Evolutionary conservation across 1,140 invertebrate species (phyloP).

Genomic region (Andricus grossulariae): DNA sequence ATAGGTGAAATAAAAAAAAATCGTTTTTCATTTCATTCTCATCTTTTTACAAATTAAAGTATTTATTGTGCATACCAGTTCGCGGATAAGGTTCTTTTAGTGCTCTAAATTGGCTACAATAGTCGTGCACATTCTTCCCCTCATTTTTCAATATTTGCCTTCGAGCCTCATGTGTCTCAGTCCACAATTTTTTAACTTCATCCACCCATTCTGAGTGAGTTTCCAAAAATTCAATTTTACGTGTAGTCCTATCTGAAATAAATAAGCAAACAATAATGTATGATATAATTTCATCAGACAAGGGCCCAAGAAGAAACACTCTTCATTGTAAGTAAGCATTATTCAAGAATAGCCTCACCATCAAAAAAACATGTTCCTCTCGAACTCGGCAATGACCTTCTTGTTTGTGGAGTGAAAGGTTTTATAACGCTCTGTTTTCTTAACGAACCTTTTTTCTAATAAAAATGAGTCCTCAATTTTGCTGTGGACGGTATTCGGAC

Average conservation of each 20-base stretch:
- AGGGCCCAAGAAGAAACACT: too few relatives aligned
- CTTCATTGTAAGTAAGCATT: background rate
- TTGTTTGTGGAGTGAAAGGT: background rate
- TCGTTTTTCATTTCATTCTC: too few relatives aligned
- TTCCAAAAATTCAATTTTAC: background rate
- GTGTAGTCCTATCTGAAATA: background rate
- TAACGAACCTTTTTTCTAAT: background rate
- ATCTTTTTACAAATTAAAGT: background rate
- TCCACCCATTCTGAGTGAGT: background rate
- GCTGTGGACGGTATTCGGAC: background rate
- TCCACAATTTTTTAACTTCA: background rate
- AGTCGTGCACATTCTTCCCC: background rate
- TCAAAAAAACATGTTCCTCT: background rate
- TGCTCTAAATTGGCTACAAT: background rate
- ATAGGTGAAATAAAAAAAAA: too few relatives aligned
- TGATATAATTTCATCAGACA: too few relatives aligned
- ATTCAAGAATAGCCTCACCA: background rate
- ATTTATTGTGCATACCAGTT: background rate
- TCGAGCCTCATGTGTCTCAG: background rate
- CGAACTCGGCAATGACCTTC: too few relatives aligned
- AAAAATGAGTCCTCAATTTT: background rate
- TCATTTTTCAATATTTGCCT: background rate
- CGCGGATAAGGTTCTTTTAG: background rate
- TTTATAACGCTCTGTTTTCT: background rate
- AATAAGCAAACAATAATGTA: background rate